Conservation (phyloP, 2,888 invertebrate species). For the Reticulitermes lucifugus region DNA sequence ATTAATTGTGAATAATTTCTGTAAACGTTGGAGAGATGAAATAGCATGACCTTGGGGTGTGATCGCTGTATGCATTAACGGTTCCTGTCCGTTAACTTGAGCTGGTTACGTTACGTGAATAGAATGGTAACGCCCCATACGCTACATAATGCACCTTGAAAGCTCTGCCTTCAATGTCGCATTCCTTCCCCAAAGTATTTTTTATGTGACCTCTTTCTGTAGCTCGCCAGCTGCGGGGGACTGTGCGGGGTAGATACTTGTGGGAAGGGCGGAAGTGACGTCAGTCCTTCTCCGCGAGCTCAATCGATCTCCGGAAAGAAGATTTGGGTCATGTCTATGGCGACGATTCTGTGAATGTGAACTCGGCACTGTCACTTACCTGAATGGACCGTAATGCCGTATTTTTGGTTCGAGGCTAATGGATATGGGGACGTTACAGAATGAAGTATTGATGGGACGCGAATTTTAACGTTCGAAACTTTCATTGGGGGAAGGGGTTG, state of each 20-base stretch:
- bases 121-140: not conserved
- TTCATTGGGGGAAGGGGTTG: too few species aligned
- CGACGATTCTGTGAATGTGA: not conserved
- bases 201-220: conserved; percentile 6
- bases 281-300: conserved; percentile 34
- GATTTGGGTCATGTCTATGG: conserved; percentile 36
- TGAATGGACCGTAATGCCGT: not conserved
- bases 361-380: not conserved
- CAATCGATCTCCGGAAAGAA: conserved; percentile 37
- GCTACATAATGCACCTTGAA: not conserved
- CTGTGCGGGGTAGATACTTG: not conserved
- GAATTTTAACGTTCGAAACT: too few species aligned
- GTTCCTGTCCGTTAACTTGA: not conserved
- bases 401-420: too few species aligned
- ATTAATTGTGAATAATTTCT: not conserved
- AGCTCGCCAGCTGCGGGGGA: not conserved
- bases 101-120: not conserved
- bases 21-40: not conserved
- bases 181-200: not conserved
- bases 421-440: too few species aligned
- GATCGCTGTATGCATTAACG: not conserved
- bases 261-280: conserved; percentile 6
- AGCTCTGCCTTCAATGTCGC: not conserved
- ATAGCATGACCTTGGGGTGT: not conserved
- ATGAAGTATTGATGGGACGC: too few species aligned